Evolutionary conservation across 2,888 invertebrate species (phyloP), one percentile per base, ranked within the genome.

Genomic region (Amaurobius ferox): DNA sequence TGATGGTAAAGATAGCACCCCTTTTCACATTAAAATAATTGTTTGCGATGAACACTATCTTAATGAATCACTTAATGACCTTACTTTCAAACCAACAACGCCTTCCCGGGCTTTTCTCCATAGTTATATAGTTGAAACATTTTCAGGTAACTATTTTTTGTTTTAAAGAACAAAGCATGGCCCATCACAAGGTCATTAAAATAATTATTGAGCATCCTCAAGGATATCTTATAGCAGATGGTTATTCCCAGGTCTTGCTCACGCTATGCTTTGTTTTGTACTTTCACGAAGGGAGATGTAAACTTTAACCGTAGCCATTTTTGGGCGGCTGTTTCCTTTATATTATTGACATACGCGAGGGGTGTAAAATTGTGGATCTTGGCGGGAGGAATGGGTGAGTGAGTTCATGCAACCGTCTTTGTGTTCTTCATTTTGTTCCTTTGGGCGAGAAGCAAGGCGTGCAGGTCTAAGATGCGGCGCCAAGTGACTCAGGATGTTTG

Each of bases 281-380:
- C 2, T 55, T 23, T 55, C 23, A 16, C 35, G 9, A 35, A 9
- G 35, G 35, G 35, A 35, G 35, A 35, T 35, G 35, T 35, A 35
- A 35, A 35, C 35, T 35, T 35, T 35, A 35, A 35, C 35, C 35
- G 35, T n/a, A n/a, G 9, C 35, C 9, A 9, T 35, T 64, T 23
- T 28, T 26, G 64, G 64, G 64, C 26, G 64, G 64, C 16, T 28
- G 64, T 28, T 19, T 16, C 16, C 11, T n/a, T 39, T 35, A 35
- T 26, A 19, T 68, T 68, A 26, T 68, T 68, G 35, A 35, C 35
- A 39, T 26, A 23, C 23, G 26, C 19, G 67, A 68, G 16, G 67
- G 67, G 67, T 68, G 67, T 23, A 30, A 11, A 0, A 35, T 30
- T 13, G 39, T 35, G 16, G 6, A 6, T 55, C 3, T 16, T 2